Conservation (phyloP, 2,888 invertebrate species). For the Drosophila pseudotakahashii region DNA sequence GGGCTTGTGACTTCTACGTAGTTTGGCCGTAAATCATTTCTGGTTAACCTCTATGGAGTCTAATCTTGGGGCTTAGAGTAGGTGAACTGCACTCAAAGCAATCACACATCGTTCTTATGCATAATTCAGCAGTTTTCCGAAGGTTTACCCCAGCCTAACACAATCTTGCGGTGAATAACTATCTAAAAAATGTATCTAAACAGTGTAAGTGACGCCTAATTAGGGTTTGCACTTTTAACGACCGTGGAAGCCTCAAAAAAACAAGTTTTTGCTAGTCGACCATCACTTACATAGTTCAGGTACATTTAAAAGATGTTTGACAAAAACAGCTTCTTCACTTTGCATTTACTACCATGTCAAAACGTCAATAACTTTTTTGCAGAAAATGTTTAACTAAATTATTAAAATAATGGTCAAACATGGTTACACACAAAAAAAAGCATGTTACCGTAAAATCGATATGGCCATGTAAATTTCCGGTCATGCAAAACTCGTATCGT, state of each 20-base stretch:
- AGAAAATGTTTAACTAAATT: neutral
- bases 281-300: neutral
- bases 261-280: neutral
- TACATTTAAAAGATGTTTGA: neutral
- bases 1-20: constrained; percentile 31
- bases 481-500: no score
- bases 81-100: neutral
- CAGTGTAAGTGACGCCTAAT: neutral
- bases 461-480: no score
- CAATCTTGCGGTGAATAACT: neutral
- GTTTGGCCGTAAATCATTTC: constrained; percentile 57
- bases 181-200: neutral
- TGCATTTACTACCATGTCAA: neutral
- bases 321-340: no score
- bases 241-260: neutral
- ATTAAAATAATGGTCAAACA: no score
- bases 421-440: no score
- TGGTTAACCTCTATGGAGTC: constrained; percentile 57
- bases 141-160: neutral
- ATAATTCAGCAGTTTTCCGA: constrained; percentile 1
- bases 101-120: neutral
- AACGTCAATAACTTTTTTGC: neutral
- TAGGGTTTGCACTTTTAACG: neutral
- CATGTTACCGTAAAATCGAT: no score
- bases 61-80: constrained; percentile 14